These are phyloP conservation scores for Dolichopus griseipennis DNA, from an alignment of 2,888 invertebrate species.

Conservation along the genomic window DNA sequence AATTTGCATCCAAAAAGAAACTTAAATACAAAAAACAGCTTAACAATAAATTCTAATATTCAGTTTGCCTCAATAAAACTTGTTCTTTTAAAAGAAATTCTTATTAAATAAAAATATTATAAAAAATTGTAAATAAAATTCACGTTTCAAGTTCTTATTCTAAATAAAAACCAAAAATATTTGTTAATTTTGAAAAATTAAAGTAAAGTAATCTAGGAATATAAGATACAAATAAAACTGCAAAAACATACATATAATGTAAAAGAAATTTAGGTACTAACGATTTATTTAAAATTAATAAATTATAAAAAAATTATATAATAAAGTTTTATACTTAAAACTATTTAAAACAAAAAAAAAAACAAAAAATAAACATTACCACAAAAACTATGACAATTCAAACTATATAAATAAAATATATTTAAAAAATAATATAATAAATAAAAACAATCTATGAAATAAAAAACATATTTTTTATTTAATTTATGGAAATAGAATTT, in stretches of 20 bases:
- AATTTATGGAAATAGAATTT: too few species aligned
- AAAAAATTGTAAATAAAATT: background rate
- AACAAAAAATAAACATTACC: background rate
- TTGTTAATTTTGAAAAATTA: background rate
- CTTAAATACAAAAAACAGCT: too few species aligned
- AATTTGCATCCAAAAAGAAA: too few species aligned
- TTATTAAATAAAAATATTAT: too few species aligned
- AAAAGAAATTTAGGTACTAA: background rate
- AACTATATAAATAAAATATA: background rate
- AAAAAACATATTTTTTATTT: too few species aligned
- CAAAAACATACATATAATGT: background rate
- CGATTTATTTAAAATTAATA: background rate
- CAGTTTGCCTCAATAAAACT: background rate
- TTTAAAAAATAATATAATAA: background rate
- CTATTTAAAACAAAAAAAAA: background rate
- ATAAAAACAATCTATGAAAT: background rate
- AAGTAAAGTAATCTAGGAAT: background rate
- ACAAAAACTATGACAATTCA: slow-evolving; percentile 1
- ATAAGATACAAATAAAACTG: background rate
- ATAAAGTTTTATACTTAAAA: background rate
- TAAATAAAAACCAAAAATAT: background rate
- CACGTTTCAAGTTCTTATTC: background rate
- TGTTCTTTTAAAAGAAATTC: background rate
- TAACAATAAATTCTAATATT: background rate
- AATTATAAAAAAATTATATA: background rate